Conservation (phyloP, 2,113 vertebrate genomes). For the Alethe diademata region DNA sequence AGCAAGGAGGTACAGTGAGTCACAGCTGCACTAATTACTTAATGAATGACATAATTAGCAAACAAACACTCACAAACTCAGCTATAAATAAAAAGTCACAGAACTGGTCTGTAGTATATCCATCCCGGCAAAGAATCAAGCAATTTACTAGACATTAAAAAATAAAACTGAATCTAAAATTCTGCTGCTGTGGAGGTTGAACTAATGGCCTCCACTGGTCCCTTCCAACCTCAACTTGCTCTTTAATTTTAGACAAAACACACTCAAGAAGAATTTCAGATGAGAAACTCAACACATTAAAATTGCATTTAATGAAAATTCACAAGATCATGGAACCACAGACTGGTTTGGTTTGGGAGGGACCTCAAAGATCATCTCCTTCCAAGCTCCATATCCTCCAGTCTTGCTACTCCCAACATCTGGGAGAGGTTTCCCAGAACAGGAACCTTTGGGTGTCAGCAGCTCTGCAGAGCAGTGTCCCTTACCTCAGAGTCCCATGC, state of each 20-base stretch:
- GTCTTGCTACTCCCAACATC: neutral
- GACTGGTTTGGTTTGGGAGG: neutral
- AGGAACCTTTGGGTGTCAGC: neutral
- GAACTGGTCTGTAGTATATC: neutral
- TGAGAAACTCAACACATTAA: neutral
- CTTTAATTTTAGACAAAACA: neutral
- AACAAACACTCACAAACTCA: neutral
- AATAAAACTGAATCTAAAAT: neutral
- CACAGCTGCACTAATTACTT: neutral
- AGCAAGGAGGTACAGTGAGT: neutral
- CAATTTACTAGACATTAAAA: neutral
- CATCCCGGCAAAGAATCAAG: neutral
- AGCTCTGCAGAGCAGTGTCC: neutral
- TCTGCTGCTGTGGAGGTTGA: neutral
- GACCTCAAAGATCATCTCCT: neutral
- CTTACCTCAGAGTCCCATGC: conserved; percentile 96
- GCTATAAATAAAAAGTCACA: neutral
- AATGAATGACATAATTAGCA: conserved; percentile 12
- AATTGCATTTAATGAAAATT: neutral
- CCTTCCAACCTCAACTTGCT: neutral
- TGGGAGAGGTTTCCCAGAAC: neutral
- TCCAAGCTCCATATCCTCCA: neutral
- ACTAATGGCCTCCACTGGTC: neutral
- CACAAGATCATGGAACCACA: neutral
- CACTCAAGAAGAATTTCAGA: neutral